Evolutionary conservation across 2,797 vertebrate genomes (phyloP), one percentile per base, ranked within the genome.

Genomic region (Remorina albescens): DNA sequence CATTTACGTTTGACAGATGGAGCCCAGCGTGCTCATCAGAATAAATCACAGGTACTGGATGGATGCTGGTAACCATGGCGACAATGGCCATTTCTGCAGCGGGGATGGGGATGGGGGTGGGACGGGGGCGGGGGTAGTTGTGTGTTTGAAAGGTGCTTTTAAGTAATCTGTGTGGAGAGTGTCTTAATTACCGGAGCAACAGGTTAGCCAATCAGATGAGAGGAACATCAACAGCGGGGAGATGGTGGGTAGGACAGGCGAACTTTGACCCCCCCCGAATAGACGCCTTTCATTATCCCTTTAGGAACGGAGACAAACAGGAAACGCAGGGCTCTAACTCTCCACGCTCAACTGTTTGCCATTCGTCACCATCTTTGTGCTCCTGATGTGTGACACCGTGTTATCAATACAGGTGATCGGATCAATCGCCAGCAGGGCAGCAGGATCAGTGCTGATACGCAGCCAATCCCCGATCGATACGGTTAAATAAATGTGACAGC

Each of bases 131-230:
- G n/a, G 8, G 44, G 30, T 6, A 15, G n/a, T 7, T 3, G 37
- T 30, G 44, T 50, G 63, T 72, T 75, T 57, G 41, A 77, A 34
- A 39, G 61, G 66, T 57, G 62, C 68, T 76, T 83, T 84, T 55
- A 74, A 63, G 65, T 73, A 83, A 81, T 68, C 70, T 16, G 64
- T 60, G 76, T 58, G 46, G 67, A 77, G 66, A 53, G 82, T 72
- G 71, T 58, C 72, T 83, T 83, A 80, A 90, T 89, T 88, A 82
- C 51, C 49, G 28, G 62, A 72, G 23, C 9, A 13, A 37, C 6
- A 9, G 68, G 66, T 81, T 65, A 46, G 32, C 77, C 81, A 78
- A 80, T 89, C 80, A 71, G 21, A 36, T 6, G n/a, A 37, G n/a
- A 28, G 39, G 3, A 69, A 76, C 49, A 57, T 50, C 36, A 67